Percentiles rank a stretch among this genome's conserved stretches.
These are phyloP conservation scores for Siniperca chuatsi DNA, from an alignment of 2,113 vertebrate species.

Conservation along the genomic window DNA sequence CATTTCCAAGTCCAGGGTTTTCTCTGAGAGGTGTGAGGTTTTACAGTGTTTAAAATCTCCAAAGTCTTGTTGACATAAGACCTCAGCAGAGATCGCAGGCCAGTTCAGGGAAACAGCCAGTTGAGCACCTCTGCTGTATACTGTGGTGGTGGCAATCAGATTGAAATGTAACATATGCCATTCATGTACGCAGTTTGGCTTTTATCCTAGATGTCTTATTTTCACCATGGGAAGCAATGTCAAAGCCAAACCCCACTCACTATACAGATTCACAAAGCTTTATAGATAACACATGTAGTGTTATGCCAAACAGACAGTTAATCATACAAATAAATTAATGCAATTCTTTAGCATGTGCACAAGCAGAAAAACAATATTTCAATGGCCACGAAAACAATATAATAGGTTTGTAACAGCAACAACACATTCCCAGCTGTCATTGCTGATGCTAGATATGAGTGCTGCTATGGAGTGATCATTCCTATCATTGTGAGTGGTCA, in stretches of 20 bases:
- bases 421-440: constrained; percentile 61
- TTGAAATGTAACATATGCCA: constrained; percentile 35
- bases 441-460: constrained; percentile 57
- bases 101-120: constrained; percentile 17
- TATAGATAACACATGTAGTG: not conserved
- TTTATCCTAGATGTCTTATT: constrained; percentile 5
- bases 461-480: constrained; percentile 45
- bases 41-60: constrained; percentile 60
- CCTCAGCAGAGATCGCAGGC: constrained; percentile 36
- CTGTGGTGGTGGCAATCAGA: constrained; percentile 11
- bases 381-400: constrained; percentile 30
- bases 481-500: constrained; percentile 40
- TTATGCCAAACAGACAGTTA: not conserved
- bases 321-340: not conserved
- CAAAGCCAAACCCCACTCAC: not conserved
- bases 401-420: constrained; percentile 17
- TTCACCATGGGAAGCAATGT: not conserved
- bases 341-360: not conserved
- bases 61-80: constrained; percentile 65
- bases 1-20: constrained; percentile 54
- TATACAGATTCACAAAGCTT: not conserved
- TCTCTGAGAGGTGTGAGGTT: constrained; percentile 59
- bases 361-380: constrained; percentile 6
- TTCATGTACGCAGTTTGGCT: not conserved
- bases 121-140: constrained; percentile 26